A percentile compares a stretch with the other conserved stretches of the same genome.
Conservation (phyloP, 2,888 invertebrate species). For the Morpho deidamia region DNA sequence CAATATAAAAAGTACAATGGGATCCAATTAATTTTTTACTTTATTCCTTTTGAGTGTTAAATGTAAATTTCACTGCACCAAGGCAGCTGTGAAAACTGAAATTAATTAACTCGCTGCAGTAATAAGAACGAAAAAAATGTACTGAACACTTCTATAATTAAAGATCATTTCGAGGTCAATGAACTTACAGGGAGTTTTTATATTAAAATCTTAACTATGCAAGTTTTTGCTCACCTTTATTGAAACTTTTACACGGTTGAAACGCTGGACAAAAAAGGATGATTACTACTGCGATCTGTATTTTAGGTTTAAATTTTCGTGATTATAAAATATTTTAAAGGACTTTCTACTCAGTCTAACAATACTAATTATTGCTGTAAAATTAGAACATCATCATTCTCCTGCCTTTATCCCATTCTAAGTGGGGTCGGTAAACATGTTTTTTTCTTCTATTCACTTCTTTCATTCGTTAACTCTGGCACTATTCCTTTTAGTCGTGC, state of each 20-base stretch:
- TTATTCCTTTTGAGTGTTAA: constrained; percentile 2
- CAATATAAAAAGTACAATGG: constrained; percentile 3
- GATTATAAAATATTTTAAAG: no score
- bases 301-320: no score
- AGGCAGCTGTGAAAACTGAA: constrained; percentile 9
- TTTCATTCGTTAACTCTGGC: no score
- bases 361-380: no score
- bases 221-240: constrained; percentile 2
- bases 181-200: constrained; percentile 4
- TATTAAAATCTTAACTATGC: neutral
- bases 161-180: constrained; percentile 7
- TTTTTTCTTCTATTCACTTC: no score
- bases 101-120: constrained; percentile 7
- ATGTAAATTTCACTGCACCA: constrained; percentile 7
- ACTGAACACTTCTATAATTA: neutral
- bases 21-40: constrained; percentile 4
- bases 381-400: neutral
- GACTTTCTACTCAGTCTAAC: no score
- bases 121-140: neutral
- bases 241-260: neutral
- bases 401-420: no score
- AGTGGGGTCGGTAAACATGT: no score
- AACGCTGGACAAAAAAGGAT: neutral
- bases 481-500: no score
- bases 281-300: neutral